Percentiles rank a stretch among this genome's conserved stretches.
Evolutionary conservation across 2,797 vertebrate species (phyloP).

Genomic region (Xenopus petersii): DNA sequence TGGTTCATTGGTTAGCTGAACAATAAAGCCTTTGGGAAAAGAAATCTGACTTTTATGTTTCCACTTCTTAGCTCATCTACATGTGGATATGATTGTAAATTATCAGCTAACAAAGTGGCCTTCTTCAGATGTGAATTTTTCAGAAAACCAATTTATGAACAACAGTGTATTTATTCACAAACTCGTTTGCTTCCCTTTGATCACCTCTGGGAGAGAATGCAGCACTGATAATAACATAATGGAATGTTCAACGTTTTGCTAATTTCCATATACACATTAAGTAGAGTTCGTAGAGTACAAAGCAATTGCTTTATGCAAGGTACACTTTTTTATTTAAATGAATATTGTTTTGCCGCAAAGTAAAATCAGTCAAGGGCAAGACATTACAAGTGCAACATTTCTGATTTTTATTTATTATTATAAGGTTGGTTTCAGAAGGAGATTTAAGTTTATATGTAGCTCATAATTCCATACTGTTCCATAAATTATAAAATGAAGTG

Average conservation of each 20-base stretch:
- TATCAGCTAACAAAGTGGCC: neutral
- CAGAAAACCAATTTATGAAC: neutral
- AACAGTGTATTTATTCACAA: slow-evolving; percentile 1
- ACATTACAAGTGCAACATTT: too few relatives aligned
- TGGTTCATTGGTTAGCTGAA: neutral
- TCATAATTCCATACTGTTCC: too few relatives aligned
- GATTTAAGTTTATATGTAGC: too few relatives aligned
- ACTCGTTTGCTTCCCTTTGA: neutral
- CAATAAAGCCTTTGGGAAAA: neutral
- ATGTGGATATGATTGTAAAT: neutral
- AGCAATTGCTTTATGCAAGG: neutral
- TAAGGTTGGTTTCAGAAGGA: too few relatives aligned
- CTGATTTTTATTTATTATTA: too few relatives aligned
- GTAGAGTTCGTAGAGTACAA: neutral
- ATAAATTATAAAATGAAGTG: too few relatives aligned
- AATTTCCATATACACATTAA: neutral
- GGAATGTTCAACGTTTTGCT: neutral
- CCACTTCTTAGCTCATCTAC: neutral
- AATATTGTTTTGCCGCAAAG: too few relatives aligned
- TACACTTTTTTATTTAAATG: neutral
- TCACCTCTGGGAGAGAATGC: slow-evolving; percentile 3
- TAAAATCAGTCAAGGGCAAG: too few relatives aligned
- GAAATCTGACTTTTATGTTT: neutral
- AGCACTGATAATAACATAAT: neutral
- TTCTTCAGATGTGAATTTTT: neutral